Evolutionary conservation across 2,113 vertebrate genomes (phyloP).

Genomic region (Aplodontia rufa): DNA sequence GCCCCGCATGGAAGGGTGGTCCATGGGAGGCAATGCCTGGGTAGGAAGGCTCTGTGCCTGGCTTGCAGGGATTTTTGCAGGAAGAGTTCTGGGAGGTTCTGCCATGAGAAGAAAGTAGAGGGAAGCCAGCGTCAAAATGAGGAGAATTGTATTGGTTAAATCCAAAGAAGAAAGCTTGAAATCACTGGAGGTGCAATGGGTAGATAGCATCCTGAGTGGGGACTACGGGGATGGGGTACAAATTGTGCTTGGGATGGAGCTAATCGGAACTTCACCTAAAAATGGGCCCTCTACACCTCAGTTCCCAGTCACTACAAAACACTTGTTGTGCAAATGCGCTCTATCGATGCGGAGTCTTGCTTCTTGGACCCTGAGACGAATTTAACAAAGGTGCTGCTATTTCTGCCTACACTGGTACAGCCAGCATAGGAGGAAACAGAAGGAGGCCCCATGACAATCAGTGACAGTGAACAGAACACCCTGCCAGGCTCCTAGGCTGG

Average conservation of each 20-base stretch:
- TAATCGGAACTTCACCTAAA: background rate
- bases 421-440: background rate
- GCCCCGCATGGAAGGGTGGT: accelerated
- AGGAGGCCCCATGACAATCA: background rate
- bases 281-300: background rate
- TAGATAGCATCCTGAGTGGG: background rate
- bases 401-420: too few relatives aligned
- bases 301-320: background rate
- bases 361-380: background rate
- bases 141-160: too few relatives aligned
- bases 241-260: background rate
- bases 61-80: too few relatives aligned
- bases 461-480: background rate
- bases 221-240: background rate
- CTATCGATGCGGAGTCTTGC: background rate
- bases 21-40: too few relatives aligned
- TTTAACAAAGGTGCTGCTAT: background rate
- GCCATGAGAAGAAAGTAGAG: background rate
- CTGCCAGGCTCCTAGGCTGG: background rate
- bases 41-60: background rate
- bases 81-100: background rate
- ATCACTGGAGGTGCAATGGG: background rate
- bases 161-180: too few relatives aligned
- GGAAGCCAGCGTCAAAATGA: background rate
- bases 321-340: background rate